These are phyloP conservation scores for Sebastes itinus DNA, from an alignment of 2,797 vertebrate species.

Conservation along the genomic window DNA sequence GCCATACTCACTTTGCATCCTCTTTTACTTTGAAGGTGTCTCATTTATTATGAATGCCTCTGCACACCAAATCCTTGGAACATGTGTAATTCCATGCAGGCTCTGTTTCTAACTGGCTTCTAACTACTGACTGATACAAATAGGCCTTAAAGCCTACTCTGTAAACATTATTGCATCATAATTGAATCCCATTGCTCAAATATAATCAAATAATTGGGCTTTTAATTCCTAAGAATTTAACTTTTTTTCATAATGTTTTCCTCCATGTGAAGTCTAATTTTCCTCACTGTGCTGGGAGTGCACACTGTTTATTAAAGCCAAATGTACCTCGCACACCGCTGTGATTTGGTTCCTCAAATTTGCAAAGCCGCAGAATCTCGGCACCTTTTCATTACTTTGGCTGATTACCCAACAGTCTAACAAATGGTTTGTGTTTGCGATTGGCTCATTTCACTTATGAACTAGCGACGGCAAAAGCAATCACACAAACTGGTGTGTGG, in stretches of 20 bases:
- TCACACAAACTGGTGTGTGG: conserved; percentile 13
- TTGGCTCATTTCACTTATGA: conserved; percentile 58
- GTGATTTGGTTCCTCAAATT: conserved; percentile 27
- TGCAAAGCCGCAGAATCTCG: background rate
- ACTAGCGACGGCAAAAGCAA: conserved; percentile 36
- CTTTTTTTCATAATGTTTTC: background rate
- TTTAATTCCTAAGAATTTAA: background rate
- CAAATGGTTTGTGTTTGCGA: conserved; percentile 47
- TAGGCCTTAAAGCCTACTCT: background rate
- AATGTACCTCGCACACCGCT: background rate
- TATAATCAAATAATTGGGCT: background rate
- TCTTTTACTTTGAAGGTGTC: conserved; percentile 9
- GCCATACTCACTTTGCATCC: background rate
- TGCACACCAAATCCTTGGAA: conserved; percentile 14
- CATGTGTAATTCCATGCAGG: too few relatives aligned
- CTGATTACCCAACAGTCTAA: conserved; percentile 53
- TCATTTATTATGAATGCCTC: background rate
- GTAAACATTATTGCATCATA: background rate
- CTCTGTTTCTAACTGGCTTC: background rate
- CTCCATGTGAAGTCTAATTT: background rate
- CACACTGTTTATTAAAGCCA: background rate
- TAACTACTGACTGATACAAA: conserved; percentile 46
- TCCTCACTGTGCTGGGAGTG: background rate
- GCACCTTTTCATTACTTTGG: conserved; percentile 51
- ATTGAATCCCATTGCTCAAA: background rate